These are phyloP conservation scores for Halcyon senegalensis DNA, from an alignment of 2,113 vertebrate species.

Conservation along the genomic window DNA sequence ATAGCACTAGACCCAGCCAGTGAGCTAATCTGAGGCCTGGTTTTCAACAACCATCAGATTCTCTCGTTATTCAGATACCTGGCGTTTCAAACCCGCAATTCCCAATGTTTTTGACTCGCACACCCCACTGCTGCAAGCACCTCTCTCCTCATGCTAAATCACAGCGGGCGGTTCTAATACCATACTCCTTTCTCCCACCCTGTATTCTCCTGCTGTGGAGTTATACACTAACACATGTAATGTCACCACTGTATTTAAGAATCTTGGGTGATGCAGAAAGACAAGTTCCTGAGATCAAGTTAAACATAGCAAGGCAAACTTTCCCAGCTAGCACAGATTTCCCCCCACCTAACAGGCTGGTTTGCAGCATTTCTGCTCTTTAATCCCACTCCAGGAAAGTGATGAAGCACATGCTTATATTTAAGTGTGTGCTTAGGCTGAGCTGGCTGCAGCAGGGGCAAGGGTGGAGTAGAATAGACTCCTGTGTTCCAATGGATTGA, in stretches of 20 bases:
- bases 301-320: neutral
- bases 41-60: neutral
- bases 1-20: neutral
- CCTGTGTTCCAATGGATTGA: neutral
- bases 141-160: neutral
- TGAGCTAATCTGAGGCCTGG: neutral
- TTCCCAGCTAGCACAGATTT: neutral
- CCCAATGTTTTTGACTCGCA: neutral
- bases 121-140: accelerated
- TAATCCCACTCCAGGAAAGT: neutral
- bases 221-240: neutral
- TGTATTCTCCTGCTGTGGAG: neutral
- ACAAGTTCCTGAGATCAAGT: neutral
- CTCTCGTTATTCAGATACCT: neutral
- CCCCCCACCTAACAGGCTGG: neutral
- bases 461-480: neutral
- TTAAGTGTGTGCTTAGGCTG: neutral
- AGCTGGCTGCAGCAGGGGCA: neutral
- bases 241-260: neutral
- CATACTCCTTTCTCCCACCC: neutral
- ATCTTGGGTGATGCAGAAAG: neutral
- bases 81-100: accelerated
- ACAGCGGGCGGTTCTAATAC: accelerated
- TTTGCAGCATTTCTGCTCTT: neutral
- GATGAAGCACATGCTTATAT: neutral